phyloP scores from a whole-genome alignment of 2,797 vertebrate species.

The Falco columbarius region DNA sequence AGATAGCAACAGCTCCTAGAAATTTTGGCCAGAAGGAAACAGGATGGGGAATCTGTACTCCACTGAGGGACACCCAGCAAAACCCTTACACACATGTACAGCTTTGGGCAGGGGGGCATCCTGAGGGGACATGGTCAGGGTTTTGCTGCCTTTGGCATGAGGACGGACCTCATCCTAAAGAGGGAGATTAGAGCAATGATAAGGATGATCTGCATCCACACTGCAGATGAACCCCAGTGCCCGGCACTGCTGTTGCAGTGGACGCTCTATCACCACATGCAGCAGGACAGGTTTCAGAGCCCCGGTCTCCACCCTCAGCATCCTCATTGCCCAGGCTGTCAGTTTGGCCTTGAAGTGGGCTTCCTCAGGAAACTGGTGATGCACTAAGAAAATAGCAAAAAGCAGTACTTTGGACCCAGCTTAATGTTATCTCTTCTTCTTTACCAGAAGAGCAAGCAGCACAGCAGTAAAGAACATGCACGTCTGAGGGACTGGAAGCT shows the following conservation, averaged over 20 bases:
- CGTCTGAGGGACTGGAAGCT: neutral
- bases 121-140: neutral
- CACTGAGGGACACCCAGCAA: neutral
- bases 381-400: neutral
- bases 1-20: neutral
- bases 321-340: neutral
- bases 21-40: neutral
- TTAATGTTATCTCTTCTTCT: rapidly evolving
- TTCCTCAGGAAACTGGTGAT: neutral
- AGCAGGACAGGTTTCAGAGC: neutral
- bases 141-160: neutral
- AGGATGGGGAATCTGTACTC: rapidly evolving
- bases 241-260: neutral
- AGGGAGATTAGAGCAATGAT: neutral
- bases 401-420: neutral
- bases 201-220: neutral
- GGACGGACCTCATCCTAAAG: neutral
- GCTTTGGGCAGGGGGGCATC: neutral
- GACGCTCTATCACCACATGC: neutral
- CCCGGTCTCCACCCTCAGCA: neutral
- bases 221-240: neutral
- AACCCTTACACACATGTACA: neutral
- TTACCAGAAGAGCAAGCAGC: neutral
- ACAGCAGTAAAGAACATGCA: neutral
- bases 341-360: neutral